Evolutionary conservation across 2,888 invertebrate species (phyloP).

Genomic region (Drosophila incognita): DNA sequence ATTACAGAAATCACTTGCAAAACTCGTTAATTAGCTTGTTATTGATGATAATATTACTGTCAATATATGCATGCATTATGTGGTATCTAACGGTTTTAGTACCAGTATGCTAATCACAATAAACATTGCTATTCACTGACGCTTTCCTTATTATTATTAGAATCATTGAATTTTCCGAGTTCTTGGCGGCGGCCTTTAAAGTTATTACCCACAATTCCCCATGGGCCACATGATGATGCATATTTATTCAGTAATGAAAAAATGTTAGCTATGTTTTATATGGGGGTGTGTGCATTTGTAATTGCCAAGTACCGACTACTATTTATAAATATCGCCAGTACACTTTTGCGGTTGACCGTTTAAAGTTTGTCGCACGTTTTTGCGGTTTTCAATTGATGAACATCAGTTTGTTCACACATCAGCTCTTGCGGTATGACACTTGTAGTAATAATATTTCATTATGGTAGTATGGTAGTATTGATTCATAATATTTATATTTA

Average conservation of each 20-base stretch:
- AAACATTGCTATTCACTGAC: not conserved
- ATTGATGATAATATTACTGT: not conserved
- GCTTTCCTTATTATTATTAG: not conserved
- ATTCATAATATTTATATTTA: not conserved
- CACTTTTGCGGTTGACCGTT: not conserved
- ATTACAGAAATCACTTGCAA: not conserved
- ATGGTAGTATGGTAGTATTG: not conserved
- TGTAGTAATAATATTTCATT: too few relatives aligned
- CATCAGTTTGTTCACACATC: not conserved
- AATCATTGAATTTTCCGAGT: slow-evolving; percentile 28
- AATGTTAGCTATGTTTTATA: not conserved
- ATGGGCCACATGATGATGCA: slow-evolving; percentile 3
- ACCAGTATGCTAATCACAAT: slow-evolving; percentile 23
- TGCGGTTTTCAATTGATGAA: slow-evolving; percentile 12
- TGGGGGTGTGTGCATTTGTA: not conserved
- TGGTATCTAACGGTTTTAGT: not conserved
- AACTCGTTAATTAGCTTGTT: slow-evolving; percentile 13
- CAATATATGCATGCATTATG: not conserved
- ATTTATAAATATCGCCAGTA: too few relatives aligned
- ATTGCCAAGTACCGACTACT: not conserved
- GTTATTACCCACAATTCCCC: slow-evolving; percentile 19
- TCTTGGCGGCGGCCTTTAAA: not conserved
- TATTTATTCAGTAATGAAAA: not conserved
- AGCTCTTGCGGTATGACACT: not conserved
- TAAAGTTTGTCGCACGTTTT: slow-evolving; percentile 18